Conservation (phyloP, 2,113 vertebrate species). For the Limanda limanda region DNA sequence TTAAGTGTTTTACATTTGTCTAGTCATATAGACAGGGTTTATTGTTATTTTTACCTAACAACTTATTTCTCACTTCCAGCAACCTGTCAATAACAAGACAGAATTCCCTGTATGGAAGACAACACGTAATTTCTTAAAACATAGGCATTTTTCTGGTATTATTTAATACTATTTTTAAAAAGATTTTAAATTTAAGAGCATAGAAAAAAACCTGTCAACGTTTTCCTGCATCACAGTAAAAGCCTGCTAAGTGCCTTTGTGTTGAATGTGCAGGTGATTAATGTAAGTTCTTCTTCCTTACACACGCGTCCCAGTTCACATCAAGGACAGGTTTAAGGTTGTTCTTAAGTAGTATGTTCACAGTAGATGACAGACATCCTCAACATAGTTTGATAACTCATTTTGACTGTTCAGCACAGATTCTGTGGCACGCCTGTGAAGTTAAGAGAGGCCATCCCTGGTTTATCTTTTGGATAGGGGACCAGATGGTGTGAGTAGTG, state of each 20-base stretch:
- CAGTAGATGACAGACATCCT: background rate
- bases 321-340: background rate
- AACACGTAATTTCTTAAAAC: too few relatives aligned
- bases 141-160: too few relatives aligned
- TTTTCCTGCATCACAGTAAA: background rate
- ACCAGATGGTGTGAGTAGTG: slow-evolving; percentile 68
- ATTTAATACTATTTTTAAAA: background rate
- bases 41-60: too few relatives aligned
- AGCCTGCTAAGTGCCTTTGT: background rate
- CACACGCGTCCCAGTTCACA: background rate
- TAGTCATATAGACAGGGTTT: background rate
- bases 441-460: slow-evolving; percentile 44
- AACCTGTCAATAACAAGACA: too few relatives aligned
- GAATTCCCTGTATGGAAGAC: too few relatives aligned
- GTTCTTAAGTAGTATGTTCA: background rate
- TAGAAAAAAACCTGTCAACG: background rate
- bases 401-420: slow-evolving; percentile 19
- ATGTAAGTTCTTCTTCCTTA: background rate
- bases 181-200: background rate
- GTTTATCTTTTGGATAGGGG: slow-evolving; percentile 59
- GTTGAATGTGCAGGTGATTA: slow-evolving; percentile 5
- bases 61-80: too few relatives aligned
- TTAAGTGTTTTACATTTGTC: too few relatives aligned
- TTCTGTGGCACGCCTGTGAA: slow-evolving; percentile 32
- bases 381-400: background rate